Evolutionary conservation across 2,797 vertebrate genomes (phyloP).

Genomic region (Melopsittacus undulatus): DNA sequence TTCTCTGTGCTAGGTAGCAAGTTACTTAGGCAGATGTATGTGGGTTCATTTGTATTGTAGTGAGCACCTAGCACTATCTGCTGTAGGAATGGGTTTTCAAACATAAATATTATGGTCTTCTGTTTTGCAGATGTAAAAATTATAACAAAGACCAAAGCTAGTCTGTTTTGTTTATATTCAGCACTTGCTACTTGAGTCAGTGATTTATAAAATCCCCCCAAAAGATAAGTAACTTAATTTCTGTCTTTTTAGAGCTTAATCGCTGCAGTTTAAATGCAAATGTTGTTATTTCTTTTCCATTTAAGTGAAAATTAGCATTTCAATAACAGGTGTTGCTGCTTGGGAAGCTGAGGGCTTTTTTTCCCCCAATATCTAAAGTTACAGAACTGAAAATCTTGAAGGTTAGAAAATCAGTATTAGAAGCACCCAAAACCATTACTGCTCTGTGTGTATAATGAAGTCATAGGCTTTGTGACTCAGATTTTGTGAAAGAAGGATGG

Average conservation of each 20-base stretch:
- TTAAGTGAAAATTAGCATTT: conserved; percentile 26
- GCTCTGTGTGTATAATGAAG: not conserved
- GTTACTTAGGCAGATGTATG: not conserved
- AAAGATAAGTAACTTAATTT: conserved; percentile 44
- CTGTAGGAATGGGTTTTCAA: not conserved
- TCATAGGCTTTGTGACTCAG: not conserved
- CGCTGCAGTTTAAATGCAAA: conserved; percentile 14
- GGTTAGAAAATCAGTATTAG: not conserved
- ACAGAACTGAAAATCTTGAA: not conserved
- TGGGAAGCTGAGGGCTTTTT: not conserved
- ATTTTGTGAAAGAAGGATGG: not conserved
- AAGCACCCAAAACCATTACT: not conserved
- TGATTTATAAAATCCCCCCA: conserved; percentile 31
- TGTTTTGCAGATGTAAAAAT: not conserved
- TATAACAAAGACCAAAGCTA: not conserved
- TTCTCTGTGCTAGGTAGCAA: not conserved
- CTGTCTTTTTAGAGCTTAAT: conserved; percentile 13
- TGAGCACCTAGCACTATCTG: not conserved
- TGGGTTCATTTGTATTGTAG: not conserved
- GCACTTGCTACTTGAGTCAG: not conserved
- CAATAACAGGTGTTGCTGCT: not conserved
- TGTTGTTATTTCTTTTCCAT: conserved; percentile 23
- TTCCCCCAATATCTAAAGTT: not conserved
- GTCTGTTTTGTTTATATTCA: not conserved
- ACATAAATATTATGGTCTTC: not conserved